phyloP scores from a whole-genome alignment of 2,113 vertebrate species.

The Prionailurus viverrinus region DNA sequence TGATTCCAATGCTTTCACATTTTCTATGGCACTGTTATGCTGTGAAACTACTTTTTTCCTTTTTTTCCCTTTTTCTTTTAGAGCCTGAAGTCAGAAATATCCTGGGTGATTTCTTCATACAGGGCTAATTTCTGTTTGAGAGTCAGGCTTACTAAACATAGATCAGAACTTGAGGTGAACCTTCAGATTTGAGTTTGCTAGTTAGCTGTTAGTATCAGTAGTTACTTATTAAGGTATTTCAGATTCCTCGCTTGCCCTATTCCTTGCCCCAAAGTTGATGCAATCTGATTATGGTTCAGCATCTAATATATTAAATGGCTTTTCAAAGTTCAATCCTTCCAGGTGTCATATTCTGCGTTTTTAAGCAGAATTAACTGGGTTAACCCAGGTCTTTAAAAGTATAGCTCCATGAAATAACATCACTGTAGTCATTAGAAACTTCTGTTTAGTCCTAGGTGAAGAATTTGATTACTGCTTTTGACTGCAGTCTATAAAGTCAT shows the following conservation, averaged over 20 bases:
- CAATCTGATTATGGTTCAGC: neutral
- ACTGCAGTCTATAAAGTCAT: neutral
- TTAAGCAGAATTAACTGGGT: neutral
- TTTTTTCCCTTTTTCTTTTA: neutral
- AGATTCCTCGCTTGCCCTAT: neutral
- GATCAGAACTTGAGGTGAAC: neutral
- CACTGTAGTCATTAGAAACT: neutral
- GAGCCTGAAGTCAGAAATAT: conserved; percentile 23
- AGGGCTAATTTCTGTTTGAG: neutral
- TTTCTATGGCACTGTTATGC: neutral
- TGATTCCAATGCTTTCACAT: neutral
- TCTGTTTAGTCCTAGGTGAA: neutral
- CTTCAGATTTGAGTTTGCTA: neutral
- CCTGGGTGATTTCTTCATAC: neutral
- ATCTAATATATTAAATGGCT: neutral
- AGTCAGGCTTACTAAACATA: neutral
- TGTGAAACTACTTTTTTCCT: neutral
- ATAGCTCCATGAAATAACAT: neutral
- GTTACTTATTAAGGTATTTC: neutral
- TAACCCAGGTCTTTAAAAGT: neutral
- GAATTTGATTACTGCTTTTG: neutral
- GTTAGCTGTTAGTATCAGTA: neutral
- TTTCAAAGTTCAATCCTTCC: neutral
- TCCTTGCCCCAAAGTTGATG: neutral
- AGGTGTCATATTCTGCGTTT: neutral